These are phyloP conservation scores for Argynnis bischoffii DNA, from an alignment of 2,888 invertebrate species.

Conservation along the genomic window DNA sequence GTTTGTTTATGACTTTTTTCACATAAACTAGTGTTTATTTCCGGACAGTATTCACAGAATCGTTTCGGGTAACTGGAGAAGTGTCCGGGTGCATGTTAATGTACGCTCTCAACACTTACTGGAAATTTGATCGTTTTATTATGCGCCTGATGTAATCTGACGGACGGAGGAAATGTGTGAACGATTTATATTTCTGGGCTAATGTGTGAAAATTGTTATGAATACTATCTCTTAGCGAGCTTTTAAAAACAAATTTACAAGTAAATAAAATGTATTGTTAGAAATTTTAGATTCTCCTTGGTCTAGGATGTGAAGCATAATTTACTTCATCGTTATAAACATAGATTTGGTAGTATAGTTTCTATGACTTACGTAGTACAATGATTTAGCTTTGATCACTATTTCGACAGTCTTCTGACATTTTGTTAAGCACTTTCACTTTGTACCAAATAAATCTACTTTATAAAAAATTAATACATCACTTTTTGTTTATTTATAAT, in stretches of 20 bases:
- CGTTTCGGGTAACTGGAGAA: slow-evolving; percentile 51
- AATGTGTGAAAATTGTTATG: slow-evolving; percentile 2
- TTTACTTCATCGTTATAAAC: no score
- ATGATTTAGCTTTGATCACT: no score
- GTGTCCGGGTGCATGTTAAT: slow-evolving; percentile 57
- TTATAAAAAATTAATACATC: no score
- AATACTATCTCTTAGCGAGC: not conserved
- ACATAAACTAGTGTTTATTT: slow-evolving; percentile 34
- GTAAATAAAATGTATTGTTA: no score
- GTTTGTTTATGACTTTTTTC: slow-evolving; percentile 22
- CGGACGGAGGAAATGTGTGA: slow-evolving; percentile 44
- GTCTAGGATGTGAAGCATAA: no score
- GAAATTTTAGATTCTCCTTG: no score
- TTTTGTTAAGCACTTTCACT: no score
- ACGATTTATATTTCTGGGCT: slow-evolving; percentile 10
- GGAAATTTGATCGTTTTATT: slow-evolving; percentile 61
- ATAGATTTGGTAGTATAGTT: no score
- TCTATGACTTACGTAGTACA: no score
- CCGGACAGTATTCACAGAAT: slow-evolving; percentile 48
- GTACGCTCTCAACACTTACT: slow-evolving; percentile 53
- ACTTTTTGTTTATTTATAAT: no score
- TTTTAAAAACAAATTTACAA: not conserved
- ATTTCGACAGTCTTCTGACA: no score
- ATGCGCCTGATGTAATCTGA: slow-evolving; percentile 56
- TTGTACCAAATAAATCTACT: no score